Evolutionary conservation across 2,888 invertebrate species (phyloP).

Genomic region (Myopa testacea): DNA sequence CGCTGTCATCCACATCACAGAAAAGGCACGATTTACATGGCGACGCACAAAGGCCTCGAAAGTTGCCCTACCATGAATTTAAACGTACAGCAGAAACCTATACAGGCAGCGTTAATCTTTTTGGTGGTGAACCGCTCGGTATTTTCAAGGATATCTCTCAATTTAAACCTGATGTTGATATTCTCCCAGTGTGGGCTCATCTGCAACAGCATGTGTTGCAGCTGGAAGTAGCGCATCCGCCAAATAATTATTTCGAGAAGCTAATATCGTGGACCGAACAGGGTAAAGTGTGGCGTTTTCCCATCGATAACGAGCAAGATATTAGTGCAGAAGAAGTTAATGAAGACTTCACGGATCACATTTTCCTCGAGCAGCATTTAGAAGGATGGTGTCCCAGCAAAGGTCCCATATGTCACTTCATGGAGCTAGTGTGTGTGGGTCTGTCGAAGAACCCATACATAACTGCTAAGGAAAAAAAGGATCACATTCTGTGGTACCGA

Average conservation of each 20-base stretch:
- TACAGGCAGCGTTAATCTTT: conserved; percentile 73
- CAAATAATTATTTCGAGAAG: conserved; percentile 91
- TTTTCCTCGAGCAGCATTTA: conserved; percentile 89
- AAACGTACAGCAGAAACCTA: conserved; percentile 58
- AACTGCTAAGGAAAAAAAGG: conserved; percentile 86
- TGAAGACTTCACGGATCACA: conserved; percentile 91
- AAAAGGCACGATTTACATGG: not conserved
- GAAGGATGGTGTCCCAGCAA: conserved; percentile 89
- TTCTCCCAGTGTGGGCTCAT: conserved; percentile 77
- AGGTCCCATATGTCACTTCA: conserved; percentile 95
- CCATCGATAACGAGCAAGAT: conserved; percentile 96
- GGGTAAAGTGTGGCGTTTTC: conserved; percentile 96
- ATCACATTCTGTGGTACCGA: conserved; percentile 91
- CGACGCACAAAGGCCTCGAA: not conserved
- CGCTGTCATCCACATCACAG: conserved; percentile 53
- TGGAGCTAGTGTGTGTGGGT: conserved; percentile 95
- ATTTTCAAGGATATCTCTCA: conserved; percentile 71
- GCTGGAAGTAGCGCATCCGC: conserved; percentile 77
- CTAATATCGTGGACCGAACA: conserved; percentile 94
- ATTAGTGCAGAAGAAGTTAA: conserved; percentile 76
- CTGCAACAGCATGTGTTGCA: conserved; percentile 77
- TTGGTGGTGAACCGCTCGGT: conserved; percentile 73
- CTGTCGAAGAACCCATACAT: conserved; percentile 94
- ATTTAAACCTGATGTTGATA: conserved; percentile 57
- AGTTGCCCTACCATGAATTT: conserved; percentile 10